Percentiles rank a stretch among this genome's conserved stretches.
Evolutionary conservation across 2,888 invertebrate species (phyloP).

Genomic region (Pristionchus arcanus): DNA sequence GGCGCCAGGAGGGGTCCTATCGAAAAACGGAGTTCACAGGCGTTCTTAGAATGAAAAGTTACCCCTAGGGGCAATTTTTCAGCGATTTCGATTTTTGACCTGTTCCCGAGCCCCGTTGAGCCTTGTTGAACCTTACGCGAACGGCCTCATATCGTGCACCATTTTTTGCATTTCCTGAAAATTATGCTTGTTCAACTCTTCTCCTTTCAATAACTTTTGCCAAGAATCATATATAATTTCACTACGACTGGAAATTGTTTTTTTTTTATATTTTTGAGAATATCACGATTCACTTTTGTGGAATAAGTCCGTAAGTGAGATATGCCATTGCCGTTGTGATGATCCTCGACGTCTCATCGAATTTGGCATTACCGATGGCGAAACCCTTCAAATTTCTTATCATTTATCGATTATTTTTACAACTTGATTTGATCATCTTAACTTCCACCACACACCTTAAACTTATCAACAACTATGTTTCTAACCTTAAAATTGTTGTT

Average conservation of each 20-base stretch:
- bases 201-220: background rate
- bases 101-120: too few relatives aligned
- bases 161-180: background rate
- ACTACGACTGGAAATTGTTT: background rate
- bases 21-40: too few relatives aligned
- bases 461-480: too few relatives aligned
- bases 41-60: too few relatives aligned
- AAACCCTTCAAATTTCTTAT: background rate
- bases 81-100: too few relatives aligned
- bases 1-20: too few relatives aligned
- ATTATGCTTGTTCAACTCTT: background rate
- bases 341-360: background rate
- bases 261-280: too few relatives aligned
- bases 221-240: background rate
- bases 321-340: background rate
- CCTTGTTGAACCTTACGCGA: too few relatives aligned
- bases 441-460: background rate
- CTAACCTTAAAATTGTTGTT: background rate
- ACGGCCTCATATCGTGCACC: background rate
- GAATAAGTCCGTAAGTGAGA: background rate
- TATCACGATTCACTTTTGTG: background rate
- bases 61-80: too few relatives aligned
- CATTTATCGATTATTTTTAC: background rate
- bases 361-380: background rate
- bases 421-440: background rate